Conservation (phyloP, 2,113 vertebrate species). For the Ameiurus melas region DNA sequence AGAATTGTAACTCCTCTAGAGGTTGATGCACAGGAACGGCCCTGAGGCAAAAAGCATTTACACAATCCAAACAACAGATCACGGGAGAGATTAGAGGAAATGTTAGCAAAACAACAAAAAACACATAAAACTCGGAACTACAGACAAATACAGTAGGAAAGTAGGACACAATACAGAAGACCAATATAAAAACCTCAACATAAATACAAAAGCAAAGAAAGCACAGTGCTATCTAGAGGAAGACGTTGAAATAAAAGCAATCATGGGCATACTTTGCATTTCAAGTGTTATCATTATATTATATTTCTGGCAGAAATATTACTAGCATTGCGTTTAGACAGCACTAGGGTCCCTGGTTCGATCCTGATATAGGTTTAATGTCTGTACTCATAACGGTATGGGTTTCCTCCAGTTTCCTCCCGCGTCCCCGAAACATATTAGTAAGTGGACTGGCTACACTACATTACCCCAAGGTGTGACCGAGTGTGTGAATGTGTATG, state of each 20-base stretch:
- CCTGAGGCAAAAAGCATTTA: slow-evolving; percentile 55
- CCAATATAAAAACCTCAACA: background rate
- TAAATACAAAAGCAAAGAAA: slow-evolving; percentile 1
- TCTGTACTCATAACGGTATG: background rate
- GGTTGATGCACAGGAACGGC: slow-evolving; percentile 35
- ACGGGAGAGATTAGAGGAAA: slow-evolving; percentile 65
- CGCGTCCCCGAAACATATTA: background rate
- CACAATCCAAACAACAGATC: slow-evolving; percentile 53
- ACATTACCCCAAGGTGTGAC: background rate
- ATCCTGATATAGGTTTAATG: background rate
- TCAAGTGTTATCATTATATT: background rate
- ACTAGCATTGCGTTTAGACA: background rate
- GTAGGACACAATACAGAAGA: background rate
- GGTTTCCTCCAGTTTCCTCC: background rate
- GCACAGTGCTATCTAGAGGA: background rate
- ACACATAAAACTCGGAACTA: slow-evolving; percentile 6
- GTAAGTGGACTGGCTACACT: background rate
- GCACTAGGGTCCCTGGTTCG: background rate
- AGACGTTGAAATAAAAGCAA: background rate
- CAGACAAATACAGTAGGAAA: background rate
- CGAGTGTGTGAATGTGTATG: background rate
- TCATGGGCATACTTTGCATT: background rate
- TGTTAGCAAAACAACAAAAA: slow-evolving; percentile 39
- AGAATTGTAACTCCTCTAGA: slow-evolving; percentile 32
- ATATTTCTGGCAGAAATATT: background rate